Conservation (phyloP, 1,140 invertebrate species). For the Brachionus calyciflorus region DNA sequence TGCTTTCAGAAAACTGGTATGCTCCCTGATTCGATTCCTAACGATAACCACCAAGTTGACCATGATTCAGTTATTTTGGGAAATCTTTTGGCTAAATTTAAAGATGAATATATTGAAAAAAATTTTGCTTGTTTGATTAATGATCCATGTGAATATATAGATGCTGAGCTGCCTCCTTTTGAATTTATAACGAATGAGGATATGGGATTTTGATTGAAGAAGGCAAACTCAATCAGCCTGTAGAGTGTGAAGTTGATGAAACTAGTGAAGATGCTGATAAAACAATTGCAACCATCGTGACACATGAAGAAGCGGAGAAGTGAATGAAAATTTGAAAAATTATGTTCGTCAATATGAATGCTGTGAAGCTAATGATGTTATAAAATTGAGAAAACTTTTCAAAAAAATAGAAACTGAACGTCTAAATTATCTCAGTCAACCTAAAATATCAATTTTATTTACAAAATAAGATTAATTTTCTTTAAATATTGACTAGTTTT, state of each 20-base stretch:
- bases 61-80: too few relatives aligned
- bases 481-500: not conserved
- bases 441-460: slow-evolving; percentile 21
- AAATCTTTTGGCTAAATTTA: too few relatives aligned
- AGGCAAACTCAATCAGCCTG: not conserved
- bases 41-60: too few relatives aligned
- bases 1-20: too few relatives aligned
- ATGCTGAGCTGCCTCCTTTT: too few relatives aligned
- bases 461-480: slow-evolving; percentile 18
- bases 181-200: not conserved
- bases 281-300: not conserved
- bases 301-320: slow-evolving; percentile 22
- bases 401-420: slow-evolving; percentile 31
- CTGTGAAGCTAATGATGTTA: slow-evolving; percentile 11
- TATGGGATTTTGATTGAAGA: not conserved
- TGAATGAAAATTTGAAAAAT: slow-evolving; percentile 12
- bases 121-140: too few relatives aligned
- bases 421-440: not conserved
- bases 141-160: too few relatives aligned
- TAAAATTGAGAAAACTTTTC: not conserved
- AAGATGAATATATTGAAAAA: too few relatives aligned
- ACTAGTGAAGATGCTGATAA: not conserved
- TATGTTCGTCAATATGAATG: slow-evolving; percentile 12
- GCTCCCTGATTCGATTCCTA: too few relatives aligned
- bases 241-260: not conserved